Evolutionary conservation across 2,113 vertebrate species (phyloP).

Genomic region (Neolamprologus longior): DNA sequence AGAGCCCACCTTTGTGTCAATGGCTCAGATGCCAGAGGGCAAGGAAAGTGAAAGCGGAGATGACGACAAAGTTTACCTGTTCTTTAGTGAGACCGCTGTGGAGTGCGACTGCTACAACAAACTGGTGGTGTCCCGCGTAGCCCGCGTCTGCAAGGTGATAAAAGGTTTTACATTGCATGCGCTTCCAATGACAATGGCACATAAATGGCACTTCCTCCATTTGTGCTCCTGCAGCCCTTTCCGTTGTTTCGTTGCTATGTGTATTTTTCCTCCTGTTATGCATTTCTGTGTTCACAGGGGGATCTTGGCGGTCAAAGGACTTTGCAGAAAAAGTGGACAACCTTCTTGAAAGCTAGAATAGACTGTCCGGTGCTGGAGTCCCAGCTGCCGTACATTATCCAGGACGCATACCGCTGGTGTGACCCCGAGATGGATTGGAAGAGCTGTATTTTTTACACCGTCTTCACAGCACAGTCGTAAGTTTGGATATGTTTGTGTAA

Average conservation of each 20-base stretch:
- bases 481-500: conserved; percentile 22
- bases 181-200: neutral
- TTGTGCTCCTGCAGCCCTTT: neutral
- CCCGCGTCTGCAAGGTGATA: conserved; percentile 78
- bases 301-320: conserved; percentile 71
- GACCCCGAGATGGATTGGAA: conserved; percentile 46
- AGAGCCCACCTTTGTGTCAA: conserved; percentile 79
- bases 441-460: conserved; percentile 68
- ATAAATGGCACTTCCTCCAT: neutral
- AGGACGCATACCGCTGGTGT: conserved; percentile 72
- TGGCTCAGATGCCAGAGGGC: conserved; percentile 71
- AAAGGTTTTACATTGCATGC: neutral
- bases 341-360: conserved; percentile 74
- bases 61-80: conserved; percentile 80
- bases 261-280: neutral
- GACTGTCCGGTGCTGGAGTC: conserved; percentile 66
- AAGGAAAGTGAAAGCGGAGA: conserved; percentile 46
- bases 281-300: conserved; percentile 44
- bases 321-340: conserved; percentile 75
- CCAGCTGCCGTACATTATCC: conserved; percentile 69
- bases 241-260: neutral
- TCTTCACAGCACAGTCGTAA: conserved; percentile 73
- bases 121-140: conserved; percentile 74
- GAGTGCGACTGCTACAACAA: conserved; percentile 78
- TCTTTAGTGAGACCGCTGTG: conserved; percentile 78